These are phyloP conservation scores for Anser cygnoides DNA, from an alignment of 2,113 vertebrate genomes.

Conservation along the genomic window DNA sequence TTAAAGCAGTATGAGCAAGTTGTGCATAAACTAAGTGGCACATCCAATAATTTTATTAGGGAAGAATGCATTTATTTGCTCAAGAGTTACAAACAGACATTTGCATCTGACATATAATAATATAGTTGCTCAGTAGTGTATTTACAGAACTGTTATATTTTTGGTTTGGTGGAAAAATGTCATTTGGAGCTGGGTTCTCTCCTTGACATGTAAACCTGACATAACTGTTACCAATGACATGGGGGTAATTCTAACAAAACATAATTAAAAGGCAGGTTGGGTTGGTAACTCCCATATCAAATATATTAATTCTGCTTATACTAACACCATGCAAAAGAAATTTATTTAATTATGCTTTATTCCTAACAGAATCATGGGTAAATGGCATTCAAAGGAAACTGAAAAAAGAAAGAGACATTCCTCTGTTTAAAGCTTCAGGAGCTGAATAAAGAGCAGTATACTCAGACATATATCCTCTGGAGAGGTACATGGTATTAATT, in stretches of 20 bases:
- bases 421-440: neutral
- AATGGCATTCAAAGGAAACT: neutral
- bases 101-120: neutral
- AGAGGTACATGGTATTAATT: too few species aligned
- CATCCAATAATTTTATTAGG: neutral
- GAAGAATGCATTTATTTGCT: neutral
- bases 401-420: neutral
- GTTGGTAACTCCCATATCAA: neutral
- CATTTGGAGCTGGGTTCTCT: neutral
- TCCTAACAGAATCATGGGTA: conserved; percentile 25
- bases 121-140: neutral
- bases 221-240: neutral
- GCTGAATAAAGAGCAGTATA: neutral
- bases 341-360: neutral
- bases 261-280: conserved; percentile 31
- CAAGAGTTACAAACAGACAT: neutral
- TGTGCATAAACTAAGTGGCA: neutral
- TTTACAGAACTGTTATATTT: neutral
- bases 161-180: neutral
- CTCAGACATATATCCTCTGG: neutral
- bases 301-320: conserved; percentile 32
- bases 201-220: neutral
- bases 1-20: neutral
- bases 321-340: conserved; percentile 32
- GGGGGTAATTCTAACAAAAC: conserved; percentile 9